These are phyloP conservation scores for Limenitis camilla DNA, from an alignment of 2,888 invertebrate species.

Conservation along the genomic window DNA sequence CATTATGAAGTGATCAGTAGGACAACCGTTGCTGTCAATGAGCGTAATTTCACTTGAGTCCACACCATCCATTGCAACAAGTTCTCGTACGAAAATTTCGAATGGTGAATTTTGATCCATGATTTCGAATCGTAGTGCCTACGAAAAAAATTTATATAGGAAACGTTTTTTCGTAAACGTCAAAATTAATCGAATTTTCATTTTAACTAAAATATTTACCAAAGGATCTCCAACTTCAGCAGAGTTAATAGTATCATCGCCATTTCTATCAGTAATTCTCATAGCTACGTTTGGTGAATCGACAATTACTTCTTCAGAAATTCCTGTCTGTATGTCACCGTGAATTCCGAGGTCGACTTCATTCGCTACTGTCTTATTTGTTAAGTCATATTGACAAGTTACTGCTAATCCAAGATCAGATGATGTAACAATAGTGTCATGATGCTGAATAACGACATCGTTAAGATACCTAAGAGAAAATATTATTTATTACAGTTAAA, in stretches of 20 bases:
- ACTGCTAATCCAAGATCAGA: conserved; percentile 94
- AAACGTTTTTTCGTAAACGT: not conserved
- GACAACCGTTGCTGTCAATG: conserved; percentile 93
- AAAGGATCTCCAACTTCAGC: conserved; percentile 95
- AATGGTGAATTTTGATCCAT: conserved; percentile 94
- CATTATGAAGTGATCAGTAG: conserved; percentile 95
- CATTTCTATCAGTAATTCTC: conserved; percentile 90
- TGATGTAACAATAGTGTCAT: conserved; percentile 95
- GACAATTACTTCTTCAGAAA: conserved; percentile 93
- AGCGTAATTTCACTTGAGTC: conserved; percentile 94
- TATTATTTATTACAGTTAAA: not conserved
- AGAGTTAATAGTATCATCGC: conserved; percentile 87
- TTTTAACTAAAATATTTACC: conserved; percentile 38
- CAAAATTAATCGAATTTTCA: no score
- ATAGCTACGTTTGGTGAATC: conserved; percentile 96
- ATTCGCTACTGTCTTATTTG: conserved; percentile 94
- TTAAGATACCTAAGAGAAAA: conserved; percentile 79
- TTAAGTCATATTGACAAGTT: conserved; percentile 94
- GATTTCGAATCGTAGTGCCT: conserved; percentile 92
- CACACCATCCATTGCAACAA: conserved; percentile 95
- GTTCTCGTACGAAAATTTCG: conserved; percentile 95
- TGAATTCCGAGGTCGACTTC: conserved; percentile 92
- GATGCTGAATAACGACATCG: conserved; percentile 95
- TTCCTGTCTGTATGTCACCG: conserved; percentile 88
- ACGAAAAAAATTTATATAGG: conserved; percentile 40